These are phyloP conservation scores for Scaptomyza pallida DNA, from an alignment of 1,140 invertebrate genomes.

Conservation along the genomic window DNA sequence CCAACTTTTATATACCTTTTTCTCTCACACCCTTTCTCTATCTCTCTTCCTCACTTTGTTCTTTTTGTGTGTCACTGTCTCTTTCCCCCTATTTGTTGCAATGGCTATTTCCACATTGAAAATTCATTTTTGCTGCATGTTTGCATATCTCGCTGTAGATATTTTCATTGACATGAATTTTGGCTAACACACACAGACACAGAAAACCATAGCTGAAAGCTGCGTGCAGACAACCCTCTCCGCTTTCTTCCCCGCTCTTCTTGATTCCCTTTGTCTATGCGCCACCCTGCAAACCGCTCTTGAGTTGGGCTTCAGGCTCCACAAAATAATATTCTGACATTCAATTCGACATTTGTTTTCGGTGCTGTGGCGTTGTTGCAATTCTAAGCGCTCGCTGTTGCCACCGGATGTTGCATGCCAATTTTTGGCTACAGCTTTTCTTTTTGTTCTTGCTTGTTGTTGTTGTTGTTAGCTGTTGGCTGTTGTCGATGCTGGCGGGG, in stretches of 20 bases:
- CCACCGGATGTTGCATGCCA: conserved; percentile 81
- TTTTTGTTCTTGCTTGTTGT: conserved; percentile 8
- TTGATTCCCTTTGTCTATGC: not conserved
- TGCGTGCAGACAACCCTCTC: conserved; percentile 17
- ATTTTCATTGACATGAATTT: conserved; percentile 77
- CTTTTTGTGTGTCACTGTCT: not conserved
- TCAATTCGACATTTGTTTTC: conserved; percentile 80
- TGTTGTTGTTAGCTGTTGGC: not conserved
- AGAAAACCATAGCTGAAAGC: conserved; percentile 17
- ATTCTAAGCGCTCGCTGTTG: conserved; percentile 75
- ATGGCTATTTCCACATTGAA: conserved; percentile 41
- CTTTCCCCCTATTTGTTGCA: not conserved
- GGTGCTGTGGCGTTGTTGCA: conserved; percentile 58
- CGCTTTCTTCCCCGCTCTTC: too few species aligned
- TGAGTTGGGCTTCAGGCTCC: conserved; percentile 22
- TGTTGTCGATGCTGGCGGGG: conserved; percentile 1
- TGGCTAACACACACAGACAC: conserved; percentile 65
- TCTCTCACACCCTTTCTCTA: too few species aligned
- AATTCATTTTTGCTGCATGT: conserved; percentile 74
- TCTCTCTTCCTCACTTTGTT: not conserved
- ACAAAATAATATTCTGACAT: conserved; percentile 80
- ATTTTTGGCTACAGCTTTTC: conserved; percentile 61
- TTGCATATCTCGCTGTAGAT: conserved; percentile 71
- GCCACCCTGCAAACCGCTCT: not conserved
- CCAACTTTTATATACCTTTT: not conserved